Evolutionary conservation across 2,113 vertebrate genomes (phyloP).

Genomic region (Pygoscelis adeliae): DNA sequence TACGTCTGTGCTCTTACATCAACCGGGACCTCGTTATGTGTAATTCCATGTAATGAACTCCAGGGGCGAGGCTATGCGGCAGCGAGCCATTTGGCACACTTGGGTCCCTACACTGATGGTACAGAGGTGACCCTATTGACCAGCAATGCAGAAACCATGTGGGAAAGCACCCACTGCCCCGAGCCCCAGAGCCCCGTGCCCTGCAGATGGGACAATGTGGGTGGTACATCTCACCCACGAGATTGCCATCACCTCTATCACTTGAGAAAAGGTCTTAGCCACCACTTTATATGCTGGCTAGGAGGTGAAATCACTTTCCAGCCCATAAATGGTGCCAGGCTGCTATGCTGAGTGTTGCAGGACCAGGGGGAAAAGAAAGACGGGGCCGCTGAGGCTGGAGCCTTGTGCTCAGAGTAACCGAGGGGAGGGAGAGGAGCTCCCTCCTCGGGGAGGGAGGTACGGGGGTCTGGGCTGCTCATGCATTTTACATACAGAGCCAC

Average conservation of each 20-base stretch:
- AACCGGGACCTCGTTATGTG: background rate
- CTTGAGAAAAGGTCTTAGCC: background rate
- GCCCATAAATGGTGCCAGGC: background rate
- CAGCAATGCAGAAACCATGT: background rate
- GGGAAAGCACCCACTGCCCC: background rate
- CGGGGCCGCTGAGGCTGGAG: rapidly evolving
- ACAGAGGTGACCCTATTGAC: background rate
- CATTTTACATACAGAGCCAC: background rate
- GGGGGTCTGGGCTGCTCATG: background rate
- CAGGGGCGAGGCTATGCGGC: background rate
- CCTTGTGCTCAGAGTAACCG: background rate
- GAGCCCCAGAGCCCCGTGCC: background rate
- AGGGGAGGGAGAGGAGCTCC: background rate
- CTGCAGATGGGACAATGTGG: background rate
- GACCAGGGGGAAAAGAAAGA: background rate
- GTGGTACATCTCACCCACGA: rapidly evolving
- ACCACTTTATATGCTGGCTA: background rate
- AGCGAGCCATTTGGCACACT: background rate
- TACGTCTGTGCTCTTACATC: background rate
- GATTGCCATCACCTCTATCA: background rate
- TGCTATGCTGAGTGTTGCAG: background rate
- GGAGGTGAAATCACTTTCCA: background rate
- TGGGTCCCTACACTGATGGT: rapidly evolving
- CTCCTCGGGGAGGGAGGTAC: too few species aligned
- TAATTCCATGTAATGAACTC: background rate